Evolutionary conservation across 2,888 invertebrate species (phyloP).

Genomic region (Eutolmus rufibarbis): DNA sequence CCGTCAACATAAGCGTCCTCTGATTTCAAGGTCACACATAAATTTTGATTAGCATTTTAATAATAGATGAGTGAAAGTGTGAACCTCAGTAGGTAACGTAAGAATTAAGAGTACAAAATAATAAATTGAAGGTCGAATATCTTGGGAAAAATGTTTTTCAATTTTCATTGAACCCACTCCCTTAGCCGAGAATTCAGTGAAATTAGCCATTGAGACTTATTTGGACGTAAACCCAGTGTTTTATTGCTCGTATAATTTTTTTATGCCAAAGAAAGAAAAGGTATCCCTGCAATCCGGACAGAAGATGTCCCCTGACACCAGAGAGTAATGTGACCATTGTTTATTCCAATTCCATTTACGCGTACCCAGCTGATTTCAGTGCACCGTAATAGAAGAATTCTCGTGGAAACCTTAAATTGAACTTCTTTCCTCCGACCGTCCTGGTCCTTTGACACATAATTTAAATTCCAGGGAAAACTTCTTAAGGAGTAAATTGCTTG

Average conservation of each 20-base stretch:
- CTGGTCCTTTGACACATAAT: neutral
- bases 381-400: neutral
- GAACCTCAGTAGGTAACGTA: no score
- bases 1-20: no score
- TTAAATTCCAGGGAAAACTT: conserved; percentile 22
- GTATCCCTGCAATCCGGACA: neutral
- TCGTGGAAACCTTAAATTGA: conserved; percentile 11
- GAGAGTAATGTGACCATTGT: neutral
- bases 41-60: no score
- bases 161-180: neutral
- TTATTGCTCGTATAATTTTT: conserved; percentile 5
- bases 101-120: neutral
- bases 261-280: neutral
- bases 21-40: no score
- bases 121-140: neutral
- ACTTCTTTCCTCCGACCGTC: neutral
- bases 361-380: conserved; percentile 5
- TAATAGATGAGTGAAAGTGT: no score
- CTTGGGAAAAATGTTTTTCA: neutral
- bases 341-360: conserved; percentile 12
- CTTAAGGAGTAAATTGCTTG: conserved; percentile 20
- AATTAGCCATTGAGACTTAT: neutral
- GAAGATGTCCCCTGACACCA: neutral
- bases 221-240: neutral
- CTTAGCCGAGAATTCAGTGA: neutral